Evolutionary conservation across 2,113 vertebrate genomes (phyloP), one percentile per base, ranked within the genome.

Genomic region (Odocoileus virginianus): DNA sequence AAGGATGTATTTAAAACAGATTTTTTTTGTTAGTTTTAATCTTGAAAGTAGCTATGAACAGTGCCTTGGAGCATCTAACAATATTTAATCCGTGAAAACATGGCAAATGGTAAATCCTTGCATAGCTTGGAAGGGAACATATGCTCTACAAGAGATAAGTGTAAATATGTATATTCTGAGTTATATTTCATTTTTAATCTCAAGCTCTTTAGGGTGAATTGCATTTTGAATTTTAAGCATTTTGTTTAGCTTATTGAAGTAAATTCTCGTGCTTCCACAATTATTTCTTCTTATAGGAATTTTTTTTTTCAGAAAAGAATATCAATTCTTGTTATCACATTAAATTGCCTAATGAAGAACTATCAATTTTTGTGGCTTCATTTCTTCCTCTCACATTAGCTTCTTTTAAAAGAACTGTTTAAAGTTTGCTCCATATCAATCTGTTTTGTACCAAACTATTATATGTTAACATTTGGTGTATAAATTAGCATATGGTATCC

Each of bases 121-220:
- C 17, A 67, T 28, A 50, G 54, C 79, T 97, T 95, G 9, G 64
- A 98, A 98, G 36, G 47, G 2, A 7, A 19, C 60, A 78, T 43
- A 95, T 0, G 3, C 28, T 98, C 50, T 93, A 40, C 5, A 97
- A 92, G 54, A 97, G 83, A 95, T 92, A 95, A 8, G 2, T 79
- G 3, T 79, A 30, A 94, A 45, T 79, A 61, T 81, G 1, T 78
- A 50, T 92, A 27, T 87, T 98, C 71, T 4, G 33, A n/a, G 19
- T 58, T 89, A 3, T 85, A 96, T 54, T 55, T 98, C n/a, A 97
- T 89, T 97, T 95, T 98, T 93, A 92, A 97, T 91, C 82, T 60
- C 2, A 94, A 96, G 89, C 58, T 57, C 87, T 87, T 94, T 92
- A 43, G 36, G 71, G 92, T 74, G 86, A 97, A 86, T 83, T 0